Evolutionary conservation across 2,113 vertebrate species (phyloP), one percentile per base, ranked within the genome.

Genomic region (Corynorhinus townsendii): DNA sequence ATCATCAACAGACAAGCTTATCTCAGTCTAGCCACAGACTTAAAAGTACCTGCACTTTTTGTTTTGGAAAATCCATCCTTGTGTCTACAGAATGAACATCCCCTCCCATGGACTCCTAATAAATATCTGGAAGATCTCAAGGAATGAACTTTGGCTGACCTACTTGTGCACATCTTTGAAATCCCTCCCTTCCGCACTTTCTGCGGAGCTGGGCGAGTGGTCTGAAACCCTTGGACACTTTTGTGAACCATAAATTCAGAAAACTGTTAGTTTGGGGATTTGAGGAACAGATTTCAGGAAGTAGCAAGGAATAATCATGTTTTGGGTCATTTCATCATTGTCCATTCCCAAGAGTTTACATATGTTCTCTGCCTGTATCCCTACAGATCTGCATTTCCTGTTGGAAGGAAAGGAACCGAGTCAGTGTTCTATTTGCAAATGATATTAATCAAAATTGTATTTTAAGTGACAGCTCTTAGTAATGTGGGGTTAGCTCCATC

Each of bases 61-160:
- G 62, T 85, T 96, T 92, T 89, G 96, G 97, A 97, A 97, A 97
- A 97, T 96, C 68, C 52, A 87, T n/a, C 30, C 66, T 54, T 54
- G 3, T 89, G 75, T 96, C 93, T 96, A 90, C 77, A 96, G 96
- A 98, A 96, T 26, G 40, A 96, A 35, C 87, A 96, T 97, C 91
- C 95, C 96, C 71, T 95, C 95, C 96, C 91, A 93, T 87, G 95
- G 97, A 90, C 86, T 89, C 69, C 69, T 84, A 85, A 95, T 96
- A 98, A 98, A 98, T 98, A 97, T 97, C 98, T 98, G 98, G 97
- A 97, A 98, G 97, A 97, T 87, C 94, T 98, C 97, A 98, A 98
- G 97, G 97, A 16, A 0, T 97, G 97, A 98, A 98, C 98, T 97
- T 98, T 98, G 98, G 98, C 98, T 98, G 98, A 98, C 98, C 98